These are phyloP conservation scores for Goniozus legneri DNA, from an alignment of 1,140 invertebrate genomes.

Conservation along the genomic window DNA sequence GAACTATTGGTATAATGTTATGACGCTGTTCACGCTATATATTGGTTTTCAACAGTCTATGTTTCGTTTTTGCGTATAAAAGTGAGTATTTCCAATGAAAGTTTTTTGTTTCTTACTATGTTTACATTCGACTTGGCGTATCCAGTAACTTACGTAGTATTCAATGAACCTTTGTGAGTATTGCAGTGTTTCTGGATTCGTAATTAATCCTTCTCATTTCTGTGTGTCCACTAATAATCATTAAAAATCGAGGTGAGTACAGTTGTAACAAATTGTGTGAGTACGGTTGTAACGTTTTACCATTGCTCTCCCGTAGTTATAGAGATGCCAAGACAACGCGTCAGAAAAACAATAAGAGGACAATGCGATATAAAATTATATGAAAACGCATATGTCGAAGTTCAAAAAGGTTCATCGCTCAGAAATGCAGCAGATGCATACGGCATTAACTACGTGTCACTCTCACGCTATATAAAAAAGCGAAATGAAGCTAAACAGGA, in stretches of 20 bases:
- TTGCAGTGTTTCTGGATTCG: too few relatives aligned
- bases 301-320: neutral
- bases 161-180: too few relatives aligned
- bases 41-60: too few relatives aligned
- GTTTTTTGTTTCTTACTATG: too few relatives aligned
- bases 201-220: too few relatives aligned
- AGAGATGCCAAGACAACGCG: neutral
- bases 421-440: slow-evolving; percentile 16
- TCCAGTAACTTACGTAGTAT: too few relatives aligned
- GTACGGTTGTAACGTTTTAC: neutral
- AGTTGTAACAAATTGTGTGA: neutral
- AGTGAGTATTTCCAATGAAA: too few relatives aligned
- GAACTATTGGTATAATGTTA: too few relatives aligned
- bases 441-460: slow-evolving; percentile 13
- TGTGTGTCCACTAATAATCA: too few relatives aligned
- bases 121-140: too few relatives aligned
- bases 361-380: slow-evolving; percentile 10
- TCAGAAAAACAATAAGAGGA: slow-evolving; percentile 4
- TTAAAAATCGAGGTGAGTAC: neutral
- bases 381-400: slow-evolving; percentile 16
- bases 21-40: too few relatives aligned
- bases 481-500: slow-evolving; percentile 10
- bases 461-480: slow-evolving; percentile 14
- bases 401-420: slow-evolving; percentile 17
- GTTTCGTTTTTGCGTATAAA: too few relatives aligned